Base-by-base conservation (phyloP, 2,797 vertebrate species). In the Sebastes oblongus region DNA sequence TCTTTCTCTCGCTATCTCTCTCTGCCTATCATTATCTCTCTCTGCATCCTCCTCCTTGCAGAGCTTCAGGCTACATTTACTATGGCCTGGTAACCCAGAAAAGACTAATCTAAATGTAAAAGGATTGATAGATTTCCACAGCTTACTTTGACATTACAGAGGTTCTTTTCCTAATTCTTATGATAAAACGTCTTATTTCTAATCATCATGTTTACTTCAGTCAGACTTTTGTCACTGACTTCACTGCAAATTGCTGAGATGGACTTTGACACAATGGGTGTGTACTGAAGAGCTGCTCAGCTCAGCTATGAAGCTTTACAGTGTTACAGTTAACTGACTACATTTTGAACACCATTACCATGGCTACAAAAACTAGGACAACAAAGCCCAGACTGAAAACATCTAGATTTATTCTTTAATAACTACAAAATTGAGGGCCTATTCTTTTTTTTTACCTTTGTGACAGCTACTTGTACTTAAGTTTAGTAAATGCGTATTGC, bases 51-150 rank as follows among this genome's bases (percentile, higher is more conserved):
- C 34, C 54, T 58, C 24, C 27, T 25, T 67, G 56, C 30, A 72
- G 66, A 79, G 72, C 80, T 81, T 39, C 66, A 73, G 80, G 78
- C 36, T 56, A 66, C 18, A 68, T 78, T 70, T 20, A 32, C 24
- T 34, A 25, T 72, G 77, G 25, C 77, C 83, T 79, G 72, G 20
- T 84, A 87, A 85, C 76, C 77, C 78, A 89, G 78, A 85, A 84
- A 84, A 71, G 39, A 73, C 56, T 34, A 59, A 61, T 62, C 8
- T 64, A 60, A 71, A 71, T 82, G 81, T 76, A 71, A 78, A 72
- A 25, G 74, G 74, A 80, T 8, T 62, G 46, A 78, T 36, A 56
- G 12, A 61, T 54, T 36, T 32, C 72, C 29, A 67, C n/a, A 72
- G 32, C 36, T 65, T 71, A 70, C 52, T 75, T 62, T 68, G 46